Base-by-base conservation (phyloP, 64 coral and sea anemone species). In the Stylophora pistillata region DNA sequence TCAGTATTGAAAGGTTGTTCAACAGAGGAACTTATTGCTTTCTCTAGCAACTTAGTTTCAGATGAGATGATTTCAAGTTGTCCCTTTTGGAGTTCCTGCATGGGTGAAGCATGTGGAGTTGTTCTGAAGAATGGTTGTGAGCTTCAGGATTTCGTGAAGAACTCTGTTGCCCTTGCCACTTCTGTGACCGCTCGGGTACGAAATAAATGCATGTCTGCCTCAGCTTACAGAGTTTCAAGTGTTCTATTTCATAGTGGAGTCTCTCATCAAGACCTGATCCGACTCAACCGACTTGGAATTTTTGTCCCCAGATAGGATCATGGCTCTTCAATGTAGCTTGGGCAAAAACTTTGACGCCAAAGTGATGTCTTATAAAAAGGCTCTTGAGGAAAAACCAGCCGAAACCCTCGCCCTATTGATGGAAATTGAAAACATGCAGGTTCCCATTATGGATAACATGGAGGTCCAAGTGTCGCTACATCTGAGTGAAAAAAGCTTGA, bases 181-280 rank as follows among this genome's bases (percentile, higher is more conserved):
- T 86, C 90, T 9, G 74, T 86, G 11, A 64, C 53, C 12, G 90
- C 90, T 52, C 32, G 74, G 10, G 81, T 82, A 9, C 63, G 75
- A 71, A 89, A 89, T 23, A 64, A 74, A 3, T 25, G 2, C 13
- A 89, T 80, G 76, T 89, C 76, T 14, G 88, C 76, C 52, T 20
- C 81, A 1, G 76, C 88, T 6, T 89, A 89, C 59, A 59, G 63
- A 20, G 58, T 89, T 70, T 89, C 64, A 5, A 81, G 77, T 58
- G 47, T 90, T 81, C 61, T 91, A 28, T 86, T 77, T 78, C 91
- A 88, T 37, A 93, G 86, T 82, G 91, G 75, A 57, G 85, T 78
- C 18, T 66, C 74, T 28, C 76, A 85, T 26, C 61, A 94, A 73
- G 80, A 85, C 15, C 54, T 86, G 23, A 94, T 30, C 32, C 70